These are phyloP conservation scores for Heliothis peltigera DNA, from an alignment of 2,888 invertebrate species.

Conservation along the genomic window DNA sequence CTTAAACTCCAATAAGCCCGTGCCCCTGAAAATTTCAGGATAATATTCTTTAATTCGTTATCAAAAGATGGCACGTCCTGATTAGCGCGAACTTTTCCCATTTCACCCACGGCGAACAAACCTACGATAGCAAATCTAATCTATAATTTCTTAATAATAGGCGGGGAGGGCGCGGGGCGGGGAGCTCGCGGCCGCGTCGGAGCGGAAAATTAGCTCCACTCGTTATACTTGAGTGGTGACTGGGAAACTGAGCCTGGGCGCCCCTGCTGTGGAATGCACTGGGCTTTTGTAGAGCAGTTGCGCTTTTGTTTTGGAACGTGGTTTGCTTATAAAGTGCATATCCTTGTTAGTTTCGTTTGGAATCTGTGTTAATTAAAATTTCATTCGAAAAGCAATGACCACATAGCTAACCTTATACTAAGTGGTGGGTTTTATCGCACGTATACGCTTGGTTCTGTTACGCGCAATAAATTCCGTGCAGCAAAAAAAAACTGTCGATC, in stretches of 20 bases:
- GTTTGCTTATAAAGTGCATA: neutral
- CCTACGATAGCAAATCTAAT: conserved; percentile 61
- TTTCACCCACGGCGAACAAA: conserved; percentile 56
- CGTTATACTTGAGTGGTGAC: conserved; percentile 37
- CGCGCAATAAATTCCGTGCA: too few species aligned
- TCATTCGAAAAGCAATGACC: too few species aligned
- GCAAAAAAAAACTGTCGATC: too few species aligned
- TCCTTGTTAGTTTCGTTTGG: neutral
- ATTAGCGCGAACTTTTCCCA: conserved; percentile 62
- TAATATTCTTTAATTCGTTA: conserved; percentile 58
- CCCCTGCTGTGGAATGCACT: conserved; percentile 40
- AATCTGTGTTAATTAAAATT: too few species aligned
- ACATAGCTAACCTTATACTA: too few species aligned
- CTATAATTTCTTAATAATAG: conserved; percentile 65
- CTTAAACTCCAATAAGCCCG: conserved; percentile 7
- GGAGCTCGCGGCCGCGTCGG: conserved; percentile 22
- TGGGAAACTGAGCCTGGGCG: conserved; percentile 21
- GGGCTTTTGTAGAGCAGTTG: conserved; percentile 12
- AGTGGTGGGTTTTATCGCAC: too few species aligned
- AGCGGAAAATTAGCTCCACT: conserved; percentile 60
- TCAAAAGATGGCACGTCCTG: conserved; percentile 60
- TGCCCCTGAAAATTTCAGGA: conserved; percentile 24
- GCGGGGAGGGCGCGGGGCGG: conserved; percentile 30
- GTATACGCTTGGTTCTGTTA: too few species aligned
- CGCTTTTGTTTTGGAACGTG: conserved; percentile 7